A percentile compares a stretch with the other conserved stretches of the same genome.
These are phyloP conservation scores for Dreissena rostriformis DNA, from an alignment of 1,140 invertebrate genomes.

Conservation along the genomic window DNA sequence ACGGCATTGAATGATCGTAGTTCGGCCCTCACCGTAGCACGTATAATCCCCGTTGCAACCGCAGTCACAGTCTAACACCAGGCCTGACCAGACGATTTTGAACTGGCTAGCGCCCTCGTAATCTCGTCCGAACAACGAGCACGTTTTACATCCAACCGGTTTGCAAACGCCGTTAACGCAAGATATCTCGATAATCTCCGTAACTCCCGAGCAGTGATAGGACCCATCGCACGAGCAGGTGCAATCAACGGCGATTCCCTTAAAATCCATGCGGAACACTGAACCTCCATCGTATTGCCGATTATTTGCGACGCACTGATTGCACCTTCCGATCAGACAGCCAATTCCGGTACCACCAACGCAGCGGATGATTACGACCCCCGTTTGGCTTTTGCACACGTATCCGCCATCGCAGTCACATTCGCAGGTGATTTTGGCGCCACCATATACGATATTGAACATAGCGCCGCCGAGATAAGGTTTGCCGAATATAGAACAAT, in stretches of 20 bases:
- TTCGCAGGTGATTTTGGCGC: conserved; percentile 15
- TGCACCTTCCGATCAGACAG: conserved; percentile 14
- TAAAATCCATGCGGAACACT: conserved; percentile 14
- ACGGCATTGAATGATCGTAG: conserved; percentile 18
- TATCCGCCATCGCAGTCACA: conserved; percentile 51
- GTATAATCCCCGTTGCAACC: conserved; percentile 31
- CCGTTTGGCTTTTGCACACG: conserved; percentile 16
- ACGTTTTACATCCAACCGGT: conserved; percentile 27
- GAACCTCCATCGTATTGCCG: background rate
- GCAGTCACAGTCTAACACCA: conserved; percentile 34
- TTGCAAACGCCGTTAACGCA: conserved; percentile 40
- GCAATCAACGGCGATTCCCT: conserved; percentile 48
- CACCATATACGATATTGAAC: conserved; percentile 37
- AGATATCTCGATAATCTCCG: conserved; percentile 36
- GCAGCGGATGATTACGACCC: conserved; percentile 15
- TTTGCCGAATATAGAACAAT: conserved; percentile 42
- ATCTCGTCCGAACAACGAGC: conserved; percentile 23
- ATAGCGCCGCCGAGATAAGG: conserved; percentile 35
- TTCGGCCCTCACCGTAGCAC: conserved; percentile 6
- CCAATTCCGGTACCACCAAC: conserved; percentile 8
- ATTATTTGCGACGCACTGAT: conserved; percentile 21
- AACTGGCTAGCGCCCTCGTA: conserved; percentile 29
- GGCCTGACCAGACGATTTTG: conserved; percentile 29
- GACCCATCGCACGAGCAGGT: conserved; percentile 36
- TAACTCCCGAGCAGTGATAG: conserved; percentile 40